Conservation (phyloP, 2,797 vertebrate genomes). For the Onychomys torridus region DNA sequence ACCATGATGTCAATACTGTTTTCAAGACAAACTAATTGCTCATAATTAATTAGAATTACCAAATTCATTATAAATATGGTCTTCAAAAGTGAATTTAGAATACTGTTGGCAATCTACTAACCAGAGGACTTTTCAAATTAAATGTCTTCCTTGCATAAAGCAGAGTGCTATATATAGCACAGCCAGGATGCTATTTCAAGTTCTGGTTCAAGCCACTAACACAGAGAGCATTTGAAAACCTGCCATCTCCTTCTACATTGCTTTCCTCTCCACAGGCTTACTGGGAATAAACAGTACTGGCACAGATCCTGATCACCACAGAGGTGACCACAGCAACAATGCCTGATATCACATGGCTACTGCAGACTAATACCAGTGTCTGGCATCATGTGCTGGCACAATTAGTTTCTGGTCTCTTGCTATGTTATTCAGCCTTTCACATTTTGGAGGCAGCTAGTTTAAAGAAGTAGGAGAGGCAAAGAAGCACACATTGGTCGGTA, state of each 20-base stretch:
- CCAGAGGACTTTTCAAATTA: conserved; percentile 48
- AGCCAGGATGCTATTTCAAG: conserved; percentile 37
- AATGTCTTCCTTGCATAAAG: conserved; percentile 37
- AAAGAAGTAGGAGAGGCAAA: neutral
- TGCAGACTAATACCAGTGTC: neutral
- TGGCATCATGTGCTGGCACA: neutral
- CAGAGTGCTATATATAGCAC: neutral
- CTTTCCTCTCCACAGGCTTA: neutral
- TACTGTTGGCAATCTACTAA: conserved; percentile 13
- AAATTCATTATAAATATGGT: conserved; percentile 19
- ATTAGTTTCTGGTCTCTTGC: neutral
- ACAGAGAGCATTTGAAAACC: neutral
- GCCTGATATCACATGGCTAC: neutral
- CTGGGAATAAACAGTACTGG: neutral
- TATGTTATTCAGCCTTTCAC: neutral
- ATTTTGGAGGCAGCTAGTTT: neutral
- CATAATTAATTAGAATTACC: conserved; percentile 22
- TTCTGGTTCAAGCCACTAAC: neutral
- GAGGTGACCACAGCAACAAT: neutral
- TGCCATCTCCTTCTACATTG: conserved; percentile 1
- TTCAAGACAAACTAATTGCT: conserved; percentile 54
- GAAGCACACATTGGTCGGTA: neutral
- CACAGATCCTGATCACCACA: neutral
- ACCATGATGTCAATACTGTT: conserved; percentile 14
- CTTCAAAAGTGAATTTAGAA: conserved; percentile 62